Percentiles rank a stretch among this genome's conserved stretches.
Evolutionary conservation across 1,140 invertebrate species (phyloP).

Genomic region (Leptopilina clavipes): DNA sequence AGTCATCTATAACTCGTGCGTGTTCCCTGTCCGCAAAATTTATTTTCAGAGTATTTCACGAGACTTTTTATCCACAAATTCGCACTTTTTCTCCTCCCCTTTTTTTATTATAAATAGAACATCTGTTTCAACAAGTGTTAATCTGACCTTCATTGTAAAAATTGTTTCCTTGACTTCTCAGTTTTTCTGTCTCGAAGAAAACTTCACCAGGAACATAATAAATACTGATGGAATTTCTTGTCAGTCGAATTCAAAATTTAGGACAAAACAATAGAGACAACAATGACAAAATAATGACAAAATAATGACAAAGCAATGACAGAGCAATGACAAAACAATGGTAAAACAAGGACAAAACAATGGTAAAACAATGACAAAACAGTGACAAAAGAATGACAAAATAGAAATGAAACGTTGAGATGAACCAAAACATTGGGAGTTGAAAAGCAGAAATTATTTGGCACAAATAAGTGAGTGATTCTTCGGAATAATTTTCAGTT

Average conservation of each 20-base stretch:
- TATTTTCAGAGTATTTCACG: slow-evolving; percentile 31
- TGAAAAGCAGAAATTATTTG: slow-evolving; percentile 16
- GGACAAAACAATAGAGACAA: no score
- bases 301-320: no score
- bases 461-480: slow-evolving; percentile 25
- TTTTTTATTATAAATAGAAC: slow-evolving; percentile 7
- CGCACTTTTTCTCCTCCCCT: not conserved
- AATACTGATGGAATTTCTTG: no score
- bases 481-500: slow-evolving; percentile 30
- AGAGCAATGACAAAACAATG: no score
- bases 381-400: not conserved
- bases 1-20: slow-evolving; percentile 20
- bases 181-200: no score
- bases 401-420: not conserved
- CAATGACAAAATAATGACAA: no score
- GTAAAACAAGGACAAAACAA: no score
- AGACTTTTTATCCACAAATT: slow-evolving; percentile 26
- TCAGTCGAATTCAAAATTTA: no score
- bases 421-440: not conserved
- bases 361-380: no score
- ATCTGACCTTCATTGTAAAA: slow-evolving; percentile 15
- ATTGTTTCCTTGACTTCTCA: not conserved
- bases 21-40: slow-evolving; percentile 17
- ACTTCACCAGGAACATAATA: no score
- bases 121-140: slow-evolving; percentile 29